phyloP scores from a whole-genome alignment of 2,797 vertebrate species.

The Platalea minor region DNA sequence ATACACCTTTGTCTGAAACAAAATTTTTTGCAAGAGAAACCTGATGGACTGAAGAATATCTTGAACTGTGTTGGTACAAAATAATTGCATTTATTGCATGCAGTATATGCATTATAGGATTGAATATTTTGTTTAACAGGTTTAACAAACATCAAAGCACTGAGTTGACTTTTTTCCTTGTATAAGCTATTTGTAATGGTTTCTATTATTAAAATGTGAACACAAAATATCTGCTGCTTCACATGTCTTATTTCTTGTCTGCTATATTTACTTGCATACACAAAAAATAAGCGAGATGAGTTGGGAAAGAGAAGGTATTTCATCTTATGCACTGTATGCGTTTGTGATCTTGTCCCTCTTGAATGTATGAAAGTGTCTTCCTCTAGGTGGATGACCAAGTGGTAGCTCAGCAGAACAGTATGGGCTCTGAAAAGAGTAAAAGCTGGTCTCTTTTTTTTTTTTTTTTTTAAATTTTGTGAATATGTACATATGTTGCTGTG shows the following conservation, averaged over 20 bases:
- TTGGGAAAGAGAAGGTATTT: neutral
- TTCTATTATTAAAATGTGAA: neutral
- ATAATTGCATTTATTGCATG: neutral
- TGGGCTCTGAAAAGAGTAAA: neutral
- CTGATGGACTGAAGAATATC: neutral
- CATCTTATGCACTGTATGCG: rapidly evolving
- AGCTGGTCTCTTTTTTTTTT: neutral
- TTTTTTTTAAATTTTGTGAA: neutral
- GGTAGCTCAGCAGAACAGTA: neutral
- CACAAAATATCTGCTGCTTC: neutral
- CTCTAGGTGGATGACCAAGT: neutral
- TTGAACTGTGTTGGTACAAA: neutral
- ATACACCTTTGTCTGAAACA: neutral
- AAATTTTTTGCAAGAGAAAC: neutral
- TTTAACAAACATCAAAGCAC: neutral
- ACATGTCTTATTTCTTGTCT: neutral
- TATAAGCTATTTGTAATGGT: neutral
- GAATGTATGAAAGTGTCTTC: neutral
- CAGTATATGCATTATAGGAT: neutral
- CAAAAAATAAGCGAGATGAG: neutral
- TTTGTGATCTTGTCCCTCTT: neutral
- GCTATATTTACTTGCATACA: neutral
- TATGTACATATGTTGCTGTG: rapidly evolving
- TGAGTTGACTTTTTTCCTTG: neutral
- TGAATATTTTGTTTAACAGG: neutral